Evolutionary conservation across 2,888 invertebrate genomes (phyloP).

Genomic region (Eumacrocentrus americanus): DNA sequence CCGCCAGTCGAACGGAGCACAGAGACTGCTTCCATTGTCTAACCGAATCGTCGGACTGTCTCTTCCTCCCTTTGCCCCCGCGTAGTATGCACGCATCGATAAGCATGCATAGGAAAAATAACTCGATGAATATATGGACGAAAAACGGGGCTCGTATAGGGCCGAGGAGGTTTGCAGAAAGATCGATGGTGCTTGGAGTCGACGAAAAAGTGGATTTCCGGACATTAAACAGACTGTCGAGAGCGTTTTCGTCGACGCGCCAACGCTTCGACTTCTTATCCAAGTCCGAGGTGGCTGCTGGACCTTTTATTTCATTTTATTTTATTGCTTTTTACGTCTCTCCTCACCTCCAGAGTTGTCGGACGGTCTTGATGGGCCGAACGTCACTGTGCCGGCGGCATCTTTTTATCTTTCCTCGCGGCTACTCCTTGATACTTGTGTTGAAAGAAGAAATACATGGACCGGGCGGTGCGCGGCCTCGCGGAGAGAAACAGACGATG

Average conservation of each 20-base stretch:
- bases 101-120: slow-evolving; percentile 20
- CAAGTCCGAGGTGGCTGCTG: background rate
- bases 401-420: slow-evolving; percentile 1
- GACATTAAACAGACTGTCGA: slow-evolving; percentile 19
- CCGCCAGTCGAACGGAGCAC: slow-evolving; percentile 42
- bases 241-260: slow-evolving; percentile 17
- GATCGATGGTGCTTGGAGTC: background rate
- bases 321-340: slow-evolving; percentile 3
- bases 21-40: slow-evolving; percentile 55
- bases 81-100: slow-evolving; percentile 26
- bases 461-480: background rate
- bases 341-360: background rate
- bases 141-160: background rate
- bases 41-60: slow-evolving; percentile 46
- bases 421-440: background rate
- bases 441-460: background rate
- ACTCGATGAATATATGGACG: slow-evolving; percentile 2
- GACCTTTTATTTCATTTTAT: background rate
- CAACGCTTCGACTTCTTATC: slow-evolving; percentile 10
- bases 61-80: background rate
- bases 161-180: slow-evolving; percentile 11
- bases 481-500: background rate
- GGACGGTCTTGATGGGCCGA: too few species aligned
- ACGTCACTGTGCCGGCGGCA: background rate
- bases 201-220: background rate